Evolutionary conservation across 2,797 vertebrate genomes (phyloP), one percentile per base, ranked within the genome.

Genomic region (Poecilia wingei): DNA sequence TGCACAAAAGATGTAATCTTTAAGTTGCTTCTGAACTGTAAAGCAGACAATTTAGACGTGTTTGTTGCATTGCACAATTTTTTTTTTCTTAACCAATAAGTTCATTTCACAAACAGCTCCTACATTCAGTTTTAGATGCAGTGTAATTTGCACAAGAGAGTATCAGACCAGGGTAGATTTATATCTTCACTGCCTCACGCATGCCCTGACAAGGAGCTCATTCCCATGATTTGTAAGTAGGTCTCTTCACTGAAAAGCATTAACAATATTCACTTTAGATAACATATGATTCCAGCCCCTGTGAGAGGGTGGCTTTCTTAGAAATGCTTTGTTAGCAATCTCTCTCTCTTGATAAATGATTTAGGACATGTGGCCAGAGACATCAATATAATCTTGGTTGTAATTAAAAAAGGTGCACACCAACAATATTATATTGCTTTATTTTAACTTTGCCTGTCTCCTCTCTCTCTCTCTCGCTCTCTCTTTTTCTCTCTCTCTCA

Each of bases 351-450:
- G 93, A 95, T 96, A 95, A 95, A 96, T 94, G 93, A 95, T 95
- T 95, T 93, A 94, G 93, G 92, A 94, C 92, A 91, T 87, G 88
- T 91, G 90, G 91, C 88, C 89, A 84, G 91, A 92, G 91, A 95
- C 93, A 95, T 96, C 95, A 96, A 94, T 95, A 94, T 92, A 92
- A 94, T 94, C 94, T 94, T 91, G 91, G 91, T 91, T 94, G 93
- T 96, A 95, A 96, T 96, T 95, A 95, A 95, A 96, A 94, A 94
- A 90, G 91, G 90, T 92, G 87, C 82, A 84, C 89, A 93, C 91
- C 93, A 94, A 96, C 94, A 94, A 94, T 92, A 94, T 92, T 92
- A 91, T 85, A 85, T 81, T 84, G 90, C 90, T 89, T 89, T 84
- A 90, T 90, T 90, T 89, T 87, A 39, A 74, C 87, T 90, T 89